phyloP scores from a whole-genome alignment of 2,113 vertebrate genomes.

The Channa argus region DNA sequence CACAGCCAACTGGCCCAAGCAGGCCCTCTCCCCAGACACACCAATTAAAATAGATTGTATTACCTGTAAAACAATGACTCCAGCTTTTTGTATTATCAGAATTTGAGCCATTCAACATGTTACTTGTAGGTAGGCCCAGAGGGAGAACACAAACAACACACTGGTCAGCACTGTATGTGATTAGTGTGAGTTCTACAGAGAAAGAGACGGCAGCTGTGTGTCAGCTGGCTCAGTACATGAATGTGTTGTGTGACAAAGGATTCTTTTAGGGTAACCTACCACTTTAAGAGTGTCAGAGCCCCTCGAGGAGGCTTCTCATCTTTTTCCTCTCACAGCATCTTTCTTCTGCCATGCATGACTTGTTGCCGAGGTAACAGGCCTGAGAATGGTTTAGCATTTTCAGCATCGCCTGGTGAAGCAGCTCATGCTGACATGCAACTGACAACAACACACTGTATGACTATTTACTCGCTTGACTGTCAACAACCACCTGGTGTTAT shows the following conservation, averaged over 20 bases:
- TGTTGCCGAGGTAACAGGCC: constrained; percentile 81
- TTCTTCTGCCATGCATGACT: constrained; percentile 71
- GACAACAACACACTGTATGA: constrained; percentile 50
- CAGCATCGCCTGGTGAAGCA: constrained; percentile 63
- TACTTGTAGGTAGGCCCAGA: too few relatives aligned
- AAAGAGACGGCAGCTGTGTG: neutral
- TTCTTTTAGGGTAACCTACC: constrained; percentile 52
- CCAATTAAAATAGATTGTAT: too few relatives aligned
- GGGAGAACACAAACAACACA: too few relatives aligned
- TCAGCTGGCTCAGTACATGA: neutral
- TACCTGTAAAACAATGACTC: too few relatives aligned
- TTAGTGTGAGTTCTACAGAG: too few relatives aligned
- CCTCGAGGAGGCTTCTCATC: constrained; percentile 61
- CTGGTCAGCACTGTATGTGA: too few relatives aligned
- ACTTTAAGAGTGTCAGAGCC: constrained; percentile 70
- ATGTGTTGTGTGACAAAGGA: constrained; percentile 23
- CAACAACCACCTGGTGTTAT: constrained; percentile 29
- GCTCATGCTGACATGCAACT: constrained; percentile 54
- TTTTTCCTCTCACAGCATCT: constrained; percentile 66
- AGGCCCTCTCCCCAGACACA: too few relatives aligned
- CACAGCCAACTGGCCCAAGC: too few relatives aligned
- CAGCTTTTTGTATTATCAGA: too few relatives aligned
- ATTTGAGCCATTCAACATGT: too few relatives aligned
- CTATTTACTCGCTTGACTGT: constrained; percentile 35
- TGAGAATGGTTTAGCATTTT: constrained; percentile 61